Conservation (phyloP, 1,140 invertebrate species). For the Cydia fagiglandana region DNA sequence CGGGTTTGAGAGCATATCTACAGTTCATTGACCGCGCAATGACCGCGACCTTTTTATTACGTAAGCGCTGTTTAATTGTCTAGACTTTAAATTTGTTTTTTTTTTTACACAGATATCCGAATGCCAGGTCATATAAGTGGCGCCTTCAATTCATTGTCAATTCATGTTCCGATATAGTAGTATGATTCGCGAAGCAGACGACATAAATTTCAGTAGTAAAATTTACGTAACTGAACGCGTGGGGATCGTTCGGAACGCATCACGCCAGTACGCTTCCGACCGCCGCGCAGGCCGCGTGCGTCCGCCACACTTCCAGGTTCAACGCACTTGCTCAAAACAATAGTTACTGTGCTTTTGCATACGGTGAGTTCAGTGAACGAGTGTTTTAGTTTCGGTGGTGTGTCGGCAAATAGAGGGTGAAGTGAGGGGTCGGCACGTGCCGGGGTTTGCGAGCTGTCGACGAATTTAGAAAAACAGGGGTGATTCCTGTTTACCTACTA, state of each 20-base stretch:
- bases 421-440: constrained; percentile 42
- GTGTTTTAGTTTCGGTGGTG: constrained; percentile 25
- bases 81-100: not conserved
- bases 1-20: not conserved
- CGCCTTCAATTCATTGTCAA: too few relatives aligned
- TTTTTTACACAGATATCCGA: not conserved
- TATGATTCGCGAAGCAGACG: not conserved
- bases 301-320: constrained; percentile 33
- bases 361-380: constrained; percentile 14
- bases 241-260: not conserved
- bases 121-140: not conserved
- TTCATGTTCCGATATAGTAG: too few relatives aligned
- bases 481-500: constrained; percentile 12
- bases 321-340: constrained; percentile 33
- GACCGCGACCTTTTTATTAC: not conserved
- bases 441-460: constrained; percentile 43
- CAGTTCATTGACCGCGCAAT: not conserved
- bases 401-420: constrained; percentile 41
- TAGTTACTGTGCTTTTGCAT: not conserved
- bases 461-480: constrained; percentile 34
- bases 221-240: not conserved
- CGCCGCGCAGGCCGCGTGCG: constrained; percentile 29
- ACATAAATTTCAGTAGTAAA: not conserved
- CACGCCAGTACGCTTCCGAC: constrained; percentile 36
- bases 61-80: not conserved